Evolutionary conservation across 2,113 vertebrate species (phyloP), one percentile per base, ranked within the genome.

Genomic region (Eretmochelys imbricata): DNA sequence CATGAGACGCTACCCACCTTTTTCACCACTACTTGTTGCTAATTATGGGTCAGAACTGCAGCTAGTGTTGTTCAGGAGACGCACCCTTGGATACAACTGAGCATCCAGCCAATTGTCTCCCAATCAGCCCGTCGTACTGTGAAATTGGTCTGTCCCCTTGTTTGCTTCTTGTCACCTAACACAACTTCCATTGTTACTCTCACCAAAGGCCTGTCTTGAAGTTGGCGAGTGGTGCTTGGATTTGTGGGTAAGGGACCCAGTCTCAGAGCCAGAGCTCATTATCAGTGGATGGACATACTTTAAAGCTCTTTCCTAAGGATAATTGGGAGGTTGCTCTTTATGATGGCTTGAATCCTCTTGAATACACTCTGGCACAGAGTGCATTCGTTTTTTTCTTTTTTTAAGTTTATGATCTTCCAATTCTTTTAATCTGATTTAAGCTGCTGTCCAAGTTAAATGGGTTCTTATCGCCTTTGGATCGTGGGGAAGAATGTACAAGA

Each of bases 401-500:
- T 54, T 54, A 10, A 6, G 3, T 17, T 35, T 35, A 0, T 84
- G 51, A 48, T 57, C n/a, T 25, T 55, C 75, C 8, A 0, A 4
- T 29, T 85, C 0, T 0, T 16, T 83, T 91, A 38, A 6, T 89
- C 62, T 62, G 49, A 1, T 85, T 93, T 93, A 17, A 84, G 72
- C 38, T 16, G 1, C 35, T 24, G 14, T 82, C 38, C 62, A 31
- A 80, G 48, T 88, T 51, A 69, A 93, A 81, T 13, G 31, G 14
- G 1, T 50, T 90, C 85, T 48, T 55, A 24, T 19, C 49, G 12
- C 13, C 31, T 27, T 1, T n/a, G 14, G 42, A 54, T 51, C 38
- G 24, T 24, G 29, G 35, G 53, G 9, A 57, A 51, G 17, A 80
- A 72, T 4, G 9, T 25, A 87, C 35, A 38, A n/a, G 65, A 38